Evolutionary conservation across 2,113 vertebrate species (phyloP).

Genomic region (Aix galericulata): DNA sequence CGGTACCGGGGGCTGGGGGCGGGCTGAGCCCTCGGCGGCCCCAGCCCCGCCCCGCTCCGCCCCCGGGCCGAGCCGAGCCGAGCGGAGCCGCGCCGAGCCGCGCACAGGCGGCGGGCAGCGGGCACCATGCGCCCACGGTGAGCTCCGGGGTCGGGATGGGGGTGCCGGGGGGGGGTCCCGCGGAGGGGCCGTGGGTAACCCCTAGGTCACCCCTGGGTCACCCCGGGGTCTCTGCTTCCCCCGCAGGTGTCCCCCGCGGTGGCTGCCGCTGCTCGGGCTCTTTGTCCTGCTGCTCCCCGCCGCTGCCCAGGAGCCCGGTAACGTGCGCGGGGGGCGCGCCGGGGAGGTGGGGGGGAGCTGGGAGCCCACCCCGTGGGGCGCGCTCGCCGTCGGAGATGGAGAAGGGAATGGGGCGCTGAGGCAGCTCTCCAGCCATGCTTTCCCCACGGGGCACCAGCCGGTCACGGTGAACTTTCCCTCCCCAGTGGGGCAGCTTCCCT

Average conservation of each 20-base stretch:
- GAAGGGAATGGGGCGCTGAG: neutral
- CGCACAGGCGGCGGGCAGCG: too few relatives aligned
- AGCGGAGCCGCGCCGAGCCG: neutral
- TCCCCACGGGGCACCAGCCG: neutral
- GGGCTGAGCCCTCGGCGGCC: neutral
- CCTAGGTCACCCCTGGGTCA: neutral
- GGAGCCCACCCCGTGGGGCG: neutral
- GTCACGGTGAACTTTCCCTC: conserved; percentile 46
- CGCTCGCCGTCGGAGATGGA: neutral
- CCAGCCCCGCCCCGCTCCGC: neutral
- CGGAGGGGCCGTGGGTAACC: neutral
- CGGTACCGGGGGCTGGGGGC: neutral
- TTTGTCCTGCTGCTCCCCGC: conserved; percentile 37
- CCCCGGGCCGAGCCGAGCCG: neutral
- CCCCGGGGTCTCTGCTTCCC: neutral
- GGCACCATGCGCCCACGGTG: too few relatives aligned
- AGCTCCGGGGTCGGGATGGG: too few relatives aligned
- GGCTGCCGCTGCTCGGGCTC: conserved; percentile 38
- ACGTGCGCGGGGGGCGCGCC: neutral
- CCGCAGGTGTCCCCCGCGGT: conserved; percentile 19
- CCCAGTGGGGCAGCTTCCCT: neutral
- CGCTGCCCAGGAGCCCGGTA: conserved; percentile 49
- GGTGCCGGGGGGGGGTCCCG: neutral
- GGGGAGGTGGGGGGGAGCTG: neutral
- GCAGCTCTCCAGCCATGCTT: conserved; percentile 1